Conservation (phyloP, 2,888 invertebrate species). For the Ernsta delagoae region DNA sequence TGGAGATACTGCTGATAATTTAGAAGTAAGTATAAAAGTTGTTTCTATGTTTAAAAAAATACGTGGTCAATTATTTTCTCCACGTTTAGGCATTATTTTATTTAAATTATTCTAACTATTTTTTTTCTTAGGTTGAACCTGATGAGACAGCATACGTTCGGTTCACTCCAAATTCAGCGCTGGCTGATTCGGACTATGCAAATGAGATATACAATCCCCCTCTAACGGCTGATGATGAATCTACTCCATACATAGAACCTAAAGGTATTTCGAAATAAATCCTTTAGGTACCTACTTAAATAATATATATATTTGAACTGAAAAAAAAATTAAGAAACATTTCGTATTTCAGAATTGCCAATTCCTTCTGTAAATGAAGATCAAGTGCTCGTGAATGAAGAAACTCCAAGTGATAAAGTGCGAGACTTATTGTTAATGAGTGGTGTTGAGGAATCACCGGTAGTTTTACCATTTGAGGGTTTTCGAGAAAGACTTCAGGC, state of each 20-base stretch:
- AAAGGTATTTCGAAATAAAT: slow-evolving; percentile 55
- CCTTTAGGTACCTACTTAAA: too few relatives aligned
- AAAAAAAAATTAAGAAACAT: not conserved
- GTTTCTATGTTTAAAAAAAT: too few relatives aligned
- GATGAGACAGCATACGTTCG: slow-evolving; percentile 91
- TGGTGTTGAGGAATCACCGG: slow-evolving; percentile 65
- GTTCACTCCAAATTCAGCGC: slow-evolving; percentile 88
- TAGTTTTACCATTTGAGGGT: slow-evolving; percentile 72
- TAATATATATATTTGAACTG: too few relatives aligned
- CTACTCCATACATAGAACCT: slow-evolving; percentile 55
- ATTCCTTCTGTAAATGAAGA: slow-evolving; percentile 46
- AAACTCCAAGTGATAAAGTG: slow-evolving; percentile 71
- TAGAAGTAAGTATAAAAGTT: slow-evolving; percentile 54
- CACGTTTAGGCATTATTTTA: too few relatives aligned
- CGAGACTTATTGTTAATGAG: slow-evolving; percentile 69
- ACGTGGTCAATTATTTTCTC: not conserved
- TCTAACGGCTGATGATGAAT: slow-evolving; percentile 76
- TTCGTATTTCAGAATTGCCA: not conserved
- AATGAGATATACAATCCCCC: slow-evolving; percentile 93
- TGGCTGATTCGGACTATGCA: slow-evolving; percentile 88
- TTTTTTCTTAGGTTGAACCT: slow-evolving; percentile 75
- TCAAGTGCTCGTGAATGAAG: slow-evolving; percentile 47
- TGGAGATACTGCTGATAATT: slow-evolving; percentile 51
- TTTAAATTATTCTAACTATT: too few relatives aligned
- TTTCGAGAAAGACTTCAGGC: slow-evolving; percentile 75